Evolutionary conservation across 2,797 vertebrate species (phyloP).

Genomic region (Chelon auratus): DNA sequence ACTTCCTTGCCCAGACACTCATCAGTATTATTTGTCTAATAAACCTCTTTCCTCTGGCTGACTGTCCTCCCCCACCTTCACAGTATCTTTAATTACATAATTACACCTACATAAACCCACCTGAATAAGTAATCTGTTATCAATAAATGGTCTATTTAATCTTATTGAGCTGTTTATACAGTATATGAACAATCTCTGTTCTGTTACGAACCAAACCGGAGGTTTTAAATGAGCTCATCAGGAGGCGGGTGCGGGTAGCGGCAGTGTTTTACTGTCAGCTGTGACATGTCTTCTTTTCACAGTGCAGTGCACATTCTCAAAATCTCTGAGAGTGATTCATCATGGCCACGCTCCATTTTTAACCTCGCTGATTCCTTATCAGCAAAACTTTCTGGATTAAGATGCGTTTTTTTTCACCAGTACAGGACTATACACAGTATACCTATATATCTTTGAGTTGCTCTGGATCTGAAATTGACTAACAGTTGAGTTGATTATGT

Average conservation of each 20-base stretch:
- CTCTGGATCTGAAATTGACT: neutral
- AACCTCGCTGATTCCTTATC: neutral
- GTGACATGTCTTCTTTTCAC: slow-evolving; percentile 22
- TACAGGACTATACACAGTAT: neutral
- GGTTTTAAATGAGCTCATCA: neutral
- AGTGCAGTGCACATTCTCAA: neutral
- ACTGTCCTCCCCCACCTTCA: neutral
- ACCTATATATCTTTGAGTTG: neutral
- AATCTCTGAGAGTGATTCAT: slow-evolving; percentile 26
- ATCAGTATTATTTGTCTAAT: neutral
- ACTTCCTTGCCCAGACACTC: neutral
- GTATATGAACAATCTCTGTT: too few relatives aligned
- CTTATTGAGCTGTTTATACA: neutral
- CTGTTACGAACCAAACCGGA: neutral
- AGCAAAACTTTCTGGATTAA: neutral
- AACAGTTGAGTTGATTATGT: neutral
- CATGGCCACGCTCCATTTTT: neutral
- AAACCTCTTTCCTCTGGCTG: slow-evolving; percentile 8
- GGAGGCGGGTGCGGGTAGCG: neutral
- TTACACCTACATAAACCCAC: neutral
- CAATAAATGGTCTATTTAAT: neutral
- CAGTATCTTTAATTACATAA: neutral
- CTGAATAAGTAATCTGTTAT: neutral
- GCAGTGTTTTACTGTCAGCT: neutral
- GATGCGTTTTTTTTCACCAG: neutral